Conservation (phyloP, 2,888 invertebrate species). For the Macrophya alboannulata region DNA sequence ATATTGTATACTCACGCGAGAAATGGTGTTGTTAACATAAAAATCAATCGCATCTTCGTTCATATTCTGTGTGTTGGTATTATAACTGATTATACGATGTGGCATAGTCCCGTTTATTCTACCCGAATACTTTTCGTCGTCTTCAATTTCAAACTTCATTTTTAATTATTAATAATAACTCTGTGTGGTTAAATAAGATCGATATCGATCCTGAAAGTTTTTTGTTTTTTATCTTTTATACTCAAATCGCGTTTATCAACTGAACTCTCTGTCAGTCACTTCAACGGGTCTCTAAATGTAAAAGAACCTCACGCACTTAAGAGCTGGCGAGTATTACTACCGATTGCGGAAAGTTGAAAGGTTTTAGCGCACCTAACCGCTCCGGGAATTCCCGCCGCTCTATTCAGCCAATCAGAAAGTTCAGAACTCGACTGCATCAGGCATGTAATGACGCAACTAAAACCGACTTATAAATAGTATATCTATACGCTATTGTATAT, state of each 20-base stretch:
- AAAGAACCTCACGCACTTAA: conserved; percentile 22
- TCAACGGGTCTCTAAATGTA: neutral
- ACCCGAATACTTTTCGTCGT: neutral
- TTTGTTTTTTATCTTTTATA: no score
- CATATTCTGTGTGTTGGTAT: neutral
- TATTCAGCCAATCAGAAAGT: conserved; percentile 16
- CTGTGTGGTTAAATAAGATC: neutral
- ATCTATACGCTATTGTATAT: neutral
- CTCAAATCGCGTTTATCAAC: neutral
- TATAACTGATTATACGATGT: neutral
- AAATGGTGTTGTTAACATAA: neutral
- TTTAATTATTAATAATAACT: neutral
- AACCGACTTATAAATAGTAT: conserved; percentile 23
- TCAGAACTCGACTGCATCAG: conserved; percentile 21
- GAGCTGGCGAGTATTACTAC: conserved; percentile 64
- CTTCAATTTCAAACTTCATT: conserved; percentile 15
- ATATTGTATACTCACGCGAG: conserved; percentile 9
- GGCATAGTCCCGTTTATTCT: conserved; percentile 22
- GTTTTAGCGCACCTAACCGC: conserved; percentile 58
- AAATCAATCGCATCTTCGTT: conserved; percentile 1
- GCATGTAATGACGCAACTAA: conserved; percentile 42
- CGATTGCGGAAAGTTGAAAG: conserved; percentile 73
- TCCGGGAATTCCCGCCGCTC: conserved; percentile 41
- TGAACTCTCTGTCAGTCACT: neutral
- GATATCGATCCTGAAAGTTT: neutral